A percentile compares a stretch with the other conserved stretches of the same genome.
Evolutionary conservation across 53 echinoderm and acorn worm species (phyloP).

Genomic region (Paracentrotus lividus): DNA sequence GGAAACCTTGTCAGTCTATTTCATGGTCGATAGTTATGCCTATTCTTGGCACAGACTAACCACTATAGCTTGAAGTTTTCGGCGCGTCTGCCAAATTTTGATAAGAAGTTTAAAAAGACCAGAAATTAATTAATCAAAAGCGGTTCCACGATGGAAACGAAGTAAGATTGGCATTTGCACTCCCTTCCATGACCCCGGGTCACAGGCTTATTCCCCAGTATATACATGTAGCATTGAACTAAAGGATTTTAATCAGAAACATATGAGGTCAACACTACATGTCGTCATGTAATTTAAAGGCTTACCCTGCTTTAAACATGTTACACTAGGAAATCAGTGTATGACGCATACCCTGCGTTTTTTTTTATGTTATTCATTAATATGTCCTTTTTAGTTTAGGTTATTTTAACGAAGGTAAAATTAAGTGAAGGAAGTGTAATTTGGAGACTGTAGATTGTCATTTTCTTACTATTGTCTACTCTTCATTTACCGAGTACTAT

Average conservation of each 20-base stretch:
- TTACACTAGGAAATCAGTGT: too few relatives aligned
- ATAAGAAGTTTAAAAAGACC: conserved; percentile 19
- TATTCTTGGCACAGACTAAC: conserved; percentile 32
- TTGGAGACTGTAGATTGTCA: too few relatives aligned
- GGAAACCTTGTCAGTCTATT: background rate
- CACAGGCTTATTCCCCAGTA: background rate
- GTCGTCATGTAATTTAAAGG: too few relatives aligned
- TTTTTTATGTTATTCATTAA: too few relatives aligned
- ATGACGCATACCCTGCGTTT: too few relatives aligned
- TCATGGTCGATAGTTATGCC: background rate
- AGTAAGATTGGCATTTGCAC: background rate
- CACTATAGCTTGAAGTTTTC: background rate
- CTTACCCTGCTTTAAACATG: too few relatives aligned
- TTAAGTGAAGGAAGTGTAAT: too few relatives aligned
- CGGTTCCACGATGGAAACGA: background rate
- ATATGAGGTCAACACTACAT: background rate
- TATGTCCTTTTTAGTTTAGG: too few relatives aligned
- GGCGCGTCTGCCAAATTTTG: conserved; percentile 21
- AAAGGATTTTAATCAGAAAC: background rate
- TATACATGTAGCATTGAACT: background rate
- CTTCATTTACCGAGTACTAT: too few relatives aligned
- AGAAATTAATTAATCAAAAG: conserved; percentile 16
- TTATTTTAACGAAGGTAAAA: too few relatives aligned
- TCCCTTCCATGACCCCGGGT: background rate
- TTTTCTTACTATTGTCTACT: background rate